A percentile compares a stretch with the other conserved stretches of the same genome.
Evolutionary conservation across 2,113 vertebrate species (phyloP).

Genomic region (Nothoprocta pentlandii): DNA sequence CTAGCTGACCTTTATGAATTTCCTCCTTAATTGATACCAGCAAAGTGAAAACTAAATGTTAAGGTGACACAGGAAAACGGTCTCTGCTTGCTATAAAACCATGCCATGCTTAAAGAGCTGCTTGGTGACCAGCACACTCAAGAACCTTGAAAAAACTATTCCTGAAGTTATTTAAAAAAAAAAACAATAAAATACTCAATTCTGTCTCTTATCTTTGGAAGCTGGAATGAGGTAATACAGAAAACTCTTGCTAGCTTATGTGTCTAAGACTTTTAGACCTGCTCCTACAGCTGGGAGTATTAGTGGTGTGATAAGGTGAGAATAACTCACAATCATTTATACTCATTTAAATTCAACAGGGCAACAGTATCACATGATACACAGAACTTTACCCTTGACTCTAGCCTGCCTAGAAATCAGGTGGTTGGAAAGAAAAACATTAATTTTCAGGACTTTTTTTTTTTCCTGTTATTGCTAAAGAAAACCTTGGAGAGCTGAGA

Average conservation of each 20-base stretch:
- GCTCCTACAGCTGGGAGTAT: slow-evolving; percentile 19
- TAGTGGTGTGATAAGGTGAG: neutral
- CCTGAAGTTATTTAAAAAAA: neutral
- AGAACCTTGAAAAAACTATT: neutral
- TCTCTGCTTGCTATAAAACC: neutral
- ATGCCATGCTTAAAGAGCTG: accelerated
- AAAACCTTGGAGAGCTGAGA: neutral
- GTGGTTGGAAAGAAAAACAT: neutral
- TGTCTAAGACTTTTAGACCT: slow-evolving; percentile 23
- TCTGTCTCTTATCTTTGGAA: neutral
- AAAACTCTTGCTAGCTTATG: neutral
- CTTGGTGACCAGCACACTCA: accelerated
- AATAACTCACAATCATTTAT: slow-evolving; percentile 45
- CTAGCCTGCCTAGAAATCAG: neutral
- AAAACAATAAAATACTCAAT: neutral
- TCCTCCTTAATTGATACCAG: neutral
- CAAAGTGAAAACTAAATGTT: neutral
- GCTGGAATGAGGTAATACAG: neutral
- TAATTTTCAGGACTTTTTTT: neutral
- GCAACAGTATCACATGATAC: slow-evolving; percentile 12
- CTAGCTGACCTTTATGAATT: neutral
- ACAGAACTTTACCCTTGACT: neutral
- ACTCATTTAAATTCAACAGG: slow-evolving; percentile 28
- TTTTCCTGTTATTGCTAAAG: neutral
- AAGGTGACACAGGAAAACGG: neutral